phyloP scores from a whole-genome alignment of 1,140 invertebrate genomes.

The Meloidogyne floridensis region DNA sequence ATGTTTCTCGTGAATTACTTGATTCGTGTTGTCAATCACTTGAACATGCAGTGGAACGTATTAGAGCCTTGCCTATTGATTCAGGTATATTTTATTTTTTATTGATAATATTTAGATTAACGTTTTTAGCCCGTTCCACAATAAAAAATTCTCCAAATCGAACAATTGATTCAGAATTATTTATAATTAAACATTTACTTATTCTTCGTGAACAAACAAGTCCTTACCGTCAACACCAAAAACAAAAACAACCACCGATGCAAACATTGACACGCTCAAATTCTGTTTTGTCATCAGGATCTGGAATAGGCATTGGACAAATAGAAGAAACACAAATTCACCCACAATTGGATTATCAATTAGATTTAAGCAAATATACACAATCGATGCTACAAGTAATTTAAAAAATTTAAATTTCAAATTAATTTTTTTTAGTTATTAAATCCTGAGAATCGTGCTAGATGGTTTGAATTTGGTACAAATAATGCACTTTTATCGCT shows the following conservation, averaged over 20 bases:
- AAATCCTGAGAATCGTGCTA: conserved; percentile 49
- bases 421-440: conserved; percentile 44
- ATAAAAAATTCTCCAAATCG: conserved; percentile 37
- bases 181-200: conserved; percentile 94
- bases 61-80: conserved; percentile 57
- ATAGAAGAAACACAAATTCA: conserved; percentile 18
- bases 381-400: conserved; percentile 36
- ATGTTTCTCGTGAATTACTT: conserved; percentile 90
- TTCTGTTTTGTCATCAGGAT: conserved; percentile 17
- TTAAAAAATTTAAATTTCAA: neutral
- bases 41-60: conserved; percentile 73
- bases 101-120: neutral
- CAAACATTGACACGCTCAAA: conserved; percentile 29
- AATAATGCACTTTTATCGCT: conserved; percentile 63
- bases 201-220: conserved; percentile 96
- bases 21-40: conserved; percentile 87
- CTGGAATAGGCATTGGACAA: neutral
- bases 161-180: conserved; percentile 87
- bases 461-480: conserved; percentile 64
- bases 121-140: conserved; percentile 15
- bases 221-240: conserved; percentile 77
- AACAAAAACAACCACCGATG: conserved; percentile 12
- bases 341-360: conserved; percentile 56
- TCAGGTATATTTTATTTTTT: conserved; percentile 7
- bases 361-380: conserved; percentile 60